Conservation (phyloP, 2,888 invertebrate species). For the Zygothrica quintamaculata region DNA sequence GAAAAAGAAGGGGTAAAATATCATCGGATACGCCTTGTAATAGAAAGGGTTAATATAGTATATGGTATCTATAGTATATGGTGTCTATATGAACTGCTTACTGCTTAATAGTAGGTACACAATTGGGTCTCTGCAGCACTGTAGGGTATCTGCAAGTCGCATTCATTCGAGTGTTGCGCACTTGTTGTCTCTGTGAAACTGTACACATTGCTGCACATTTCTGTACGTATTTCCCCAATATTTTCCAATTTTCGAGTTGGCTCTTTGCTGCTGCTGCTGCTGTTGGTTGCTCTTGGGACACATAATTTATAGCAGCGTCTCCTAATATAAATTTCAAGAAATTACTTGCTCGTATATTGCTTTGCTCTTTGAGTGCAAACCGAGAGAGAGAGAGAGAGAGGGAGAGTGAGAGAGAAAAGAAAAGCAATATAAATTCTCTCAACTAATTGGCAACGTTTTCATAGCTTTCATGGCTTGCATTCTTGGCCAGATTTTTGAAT, state of each 20-base stretch:
- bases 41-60: too few species aligned
- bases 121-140: too few species aligned
- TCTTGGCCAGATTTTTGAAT: slow-evolving; percentile 39
- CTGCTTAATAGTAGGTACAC: too few species aligned
- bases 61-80: too few species aligned
- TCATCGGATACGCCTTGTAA: too few species aligned
- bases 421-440: slow-evolving; percentile 77
- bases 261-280: slow-evolving; percentile 3
- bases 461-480: slow-evolving; percentile 33
- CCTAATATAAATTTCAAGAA: slow-evolving; percentile 71
- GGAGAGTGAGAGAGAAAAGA: too few species aligned
- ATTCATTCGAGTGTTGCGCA: too few species aligned
- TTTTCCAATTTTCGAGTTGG: slow-evolving; percentile 16
- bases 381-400: too few species aligned
- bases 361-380: too few species aligned
- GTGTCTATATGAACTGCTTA: too few species aligned
- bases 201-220: slow-evolving; percentile 22
- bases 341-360: slow-evolving; percentile 55
- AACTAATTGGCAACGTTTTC: slow-evolving; percentile 71
- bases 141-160: not conserved
- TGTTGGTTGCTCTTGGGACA: slow-evolving; percentile 17
- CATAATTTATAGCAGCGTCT: slow-evolving; percentile 71
- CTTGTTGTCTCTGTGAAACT: slow-evolving; percentile 39
- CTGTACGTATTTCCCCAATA: not conserved
- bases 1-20: too few species aligned